phyloP scores from a whole-genome alignment of 2,113 vertebrate species.

The Muntiacus reevesi region DNA sequence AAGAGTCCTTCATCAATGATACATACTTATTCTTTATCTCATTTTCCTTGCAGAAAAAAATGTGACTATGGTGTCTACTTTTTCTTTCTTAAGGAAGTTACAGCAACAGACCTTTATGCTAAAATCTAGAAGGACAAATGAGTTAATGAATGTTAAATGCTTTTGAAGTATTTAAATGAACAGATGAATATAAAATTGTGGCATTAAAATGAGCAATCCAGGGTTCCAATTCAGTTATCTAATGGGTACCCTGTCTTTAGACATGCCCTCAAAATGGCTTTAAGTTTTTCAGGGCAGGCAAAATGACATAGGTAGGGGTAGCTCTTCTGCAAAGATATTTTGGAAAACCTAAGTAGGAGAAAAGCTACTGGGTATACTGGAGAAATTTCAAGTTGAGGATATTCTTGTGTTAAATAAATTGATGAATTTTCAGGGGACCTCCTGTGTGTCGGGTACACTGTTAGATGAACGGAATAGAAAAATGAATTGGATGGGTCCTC shows the following conservation, averaged over 20 bases:
- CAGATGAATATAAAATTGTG: not conserved
- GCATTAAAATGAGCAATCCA: not conserved
- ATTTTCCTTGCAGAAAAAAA: not conserved
- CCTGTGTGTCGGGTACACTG: not conserved
- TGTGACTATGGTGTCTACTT: not conserved
- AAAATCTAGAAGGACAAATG: conserved; percentile 43
- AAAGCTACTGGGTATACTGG: not conserved
- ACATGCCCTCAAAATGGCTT: not conserved
- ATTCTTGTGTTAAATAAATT: not conserved
- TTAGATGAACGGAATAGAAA: not conserved
- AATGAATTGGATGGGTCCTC: not conserved
- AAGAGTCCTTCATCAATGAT: not conserved
- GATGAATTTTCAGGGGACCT: not conserved
- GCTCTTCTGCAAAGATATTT: not conserved
- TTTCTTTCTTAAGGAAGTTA: conserved; percentile 44
- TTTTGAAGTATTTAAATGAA: conserved; percentile 30
- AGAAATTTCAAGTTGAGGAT: not conserved
- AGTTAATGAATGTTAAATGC: conserved; percentile 41
- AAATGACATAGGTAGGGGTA: not conserved
- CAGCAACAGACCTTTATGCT: conserved; percentile 37
- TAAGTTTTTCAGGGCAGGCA: not conserved
- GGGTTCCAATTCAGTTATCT: not conserved
- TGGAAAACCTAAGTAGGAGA: not conserved
- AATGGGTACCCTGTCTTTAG: not conserved
- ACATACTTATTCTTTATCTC: not conserved